Evolutionary conservation across 2,797 vertebrate species (phyloP).

Genomic region (Sebastes elongatus): DNA sequence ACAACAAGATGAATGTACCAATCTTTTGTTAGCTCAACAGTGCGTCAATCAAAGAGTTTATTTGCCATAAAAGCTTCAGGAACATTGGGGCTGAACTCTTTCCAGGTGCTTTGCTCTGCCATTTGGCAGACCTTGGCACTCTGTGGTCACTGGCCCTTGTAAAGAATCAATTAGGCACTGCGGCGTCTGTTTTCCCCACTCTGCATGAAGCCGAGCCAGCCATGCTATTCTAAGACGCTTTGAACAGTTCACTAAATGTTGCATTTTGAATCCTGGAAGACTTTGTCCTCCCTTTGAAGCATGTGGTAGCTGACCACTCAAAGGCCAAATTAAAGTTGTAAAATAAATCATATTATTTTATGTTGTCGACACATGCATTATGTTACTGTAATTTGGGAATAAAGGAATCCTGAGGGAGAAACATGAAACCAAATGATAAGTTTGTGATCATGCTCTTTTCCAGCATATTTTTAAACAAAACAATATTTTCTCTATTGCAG

Average conservation of each 20-base stretch:
- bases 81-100: constrained; percentile 11
- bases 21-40: constrained; percentile 4
- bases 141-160: constrained; percentile 40
- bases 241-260: constrained; percentile 24
- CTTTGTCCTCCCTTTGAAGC: not conserved
- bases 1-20: not conserved
- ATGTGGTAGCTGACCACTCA: not conserved
- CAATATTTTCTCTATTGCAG: constrained; percentile 73
- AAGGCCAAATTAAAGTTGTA: not conserved
- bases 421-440: not conserved
- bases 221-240: constrained; percentile 41
- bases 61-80: constrained; percentile 27
- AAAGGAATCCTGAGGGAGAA: not conserved
- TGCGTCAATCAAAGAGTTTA: constrained; percentile 13
- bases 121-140: constrained; percentile 42
- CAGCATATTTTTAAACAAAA: not conserved
- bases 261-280: constrained; percentile 6
- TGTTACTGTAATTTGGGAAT: not conserved
- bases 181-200: constrained; percentile 25
- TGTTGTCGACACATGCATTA: not conserved
- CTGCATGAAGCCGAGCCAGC: constrained; percentile 43
- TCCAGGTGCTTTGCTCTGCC: constrained; percentile 28
- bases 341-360: not conserved
- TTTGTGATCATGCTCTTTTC: not conserved
- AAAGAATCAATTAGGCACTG: constrained; percentile 44